Base-by-base conservation (phyloP, 2,113 vertebrate genomes). In the Corythoichthys intestinalis region DNA sequence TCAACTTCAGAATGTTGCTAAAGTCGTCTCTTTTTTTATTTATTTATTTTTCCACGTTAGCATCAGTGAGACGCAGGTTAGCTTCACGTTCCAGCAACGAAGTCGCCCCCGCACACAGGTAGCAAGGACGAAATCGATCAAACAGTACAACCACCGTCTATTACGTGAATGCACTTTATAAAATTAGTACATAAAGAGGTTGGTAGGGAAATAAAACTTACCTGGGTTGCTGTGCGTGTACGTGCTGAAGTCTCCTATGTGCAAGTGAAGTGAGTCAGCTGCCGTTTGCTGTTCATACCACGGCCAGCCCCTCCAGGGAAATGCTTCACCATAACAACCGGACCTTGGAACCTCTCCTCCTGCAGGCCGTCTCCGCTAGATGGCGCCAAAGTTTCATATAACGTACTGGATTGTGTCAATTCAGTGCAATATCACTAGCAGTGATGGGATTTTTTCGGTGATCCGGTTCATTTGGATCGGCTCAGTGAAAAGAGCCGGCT, bases 321-420 rank as follows among this genome's bases (percentile, higher is more conserved):
- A 88, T 76, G 87, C 89, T 84, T 92, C 91, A 89, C 91, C 91
- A 91, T 91, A 90, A 91, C 91, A 91, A 92, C 91, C 82, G 69
- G 70, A 65, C 64, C 70, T 28, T 41, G 72, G 41, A 44, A 72
- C 38, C 67, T 65, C 59, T 58, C 61, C 57, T 62, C 65, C 61
- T 3, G 34, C 50, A 13, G 14, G 0, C 9, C 1, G 1, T 0
- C 6, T 34, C 84, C 88, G 44, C 74, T 14, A 85, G 90, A 52
- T 86, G 91, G 81, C 77, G 85, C 13, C 76, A 86, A 41, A 70
- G 61, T 11, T 8, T 10, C 39, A 44, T 2, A 20, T n/a, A 44
- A 28, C n/a, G 9, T 28, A 44, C 41, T 6, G 41, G 41, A 44
- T 44, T 8, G 41, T 44, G 1, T 44, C 6, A 8, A 44, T 7